These are phyloP conservation scores for Scatophagus argus DNA, from an alignment of 2,113 vertebrate genomes.

Conservation along the genomic window DNA sequence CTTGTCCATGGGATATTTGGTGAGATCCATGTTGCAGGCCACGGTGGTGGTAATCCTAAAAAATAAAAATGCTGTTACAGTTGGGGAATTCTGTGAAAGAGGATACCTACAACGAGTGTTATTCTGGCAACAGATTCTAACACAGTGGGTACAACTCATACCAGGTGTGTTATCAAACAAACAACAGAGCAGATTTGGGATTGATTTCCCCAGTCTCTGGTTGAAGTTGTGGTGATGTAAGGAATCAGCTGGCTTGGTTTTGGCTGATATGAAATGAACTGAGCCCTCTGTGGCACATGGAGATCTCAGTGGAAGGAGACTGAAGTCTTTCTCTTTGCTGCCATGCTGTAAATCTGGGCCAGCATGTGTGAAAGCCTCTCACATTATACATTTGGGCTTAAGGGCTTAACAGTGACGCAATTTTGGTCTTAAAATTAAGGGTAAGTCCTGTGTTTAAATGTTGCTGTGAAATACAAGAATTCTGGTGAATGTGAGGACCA, in stretches of 20 bases:
- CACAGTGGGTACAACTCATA: background rate
- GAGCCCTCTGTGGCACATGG: background rate
- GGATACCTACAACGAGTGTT: background rate
- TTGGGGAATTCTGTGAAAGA: background rate
- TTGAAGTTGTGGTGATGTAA: background rate
- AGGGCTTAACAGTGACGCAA: background rate
- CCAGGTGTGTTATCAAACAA: background rate
- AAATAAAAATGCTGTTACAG: slow-evolving; percentile 6
- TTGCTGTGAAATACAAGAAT: background rate
- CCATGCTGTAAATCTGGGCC: background rate
- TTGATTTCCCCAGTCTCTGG: background rate
- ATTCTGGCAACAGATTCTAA: background rate
- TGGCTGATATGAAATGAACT: background rate
- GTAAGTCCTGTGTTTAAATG: background rate
- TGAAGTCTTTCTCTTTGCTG: background rate
- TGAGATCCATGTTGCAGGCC: slow-evolving; percentile 94
- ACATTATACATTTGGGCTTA: background rate
- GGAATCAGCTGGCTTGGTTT: background rate
- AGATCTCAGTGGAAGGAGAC: background rate
- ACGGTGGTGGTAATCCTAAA: slow-evolving; percentile 91
- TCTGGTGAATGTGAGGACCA: background rate
- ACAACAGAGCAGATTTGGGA: background rate
- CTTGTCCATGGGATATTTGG: slow-evolving; percentile 95
- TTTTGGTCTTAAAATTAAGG: background rate
- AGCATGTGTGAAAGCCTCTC: background rate